Evolutionary conservation across 2,888 invertebrate species (phyloP).

Genomic region (Dasypogon diadema): DNA sequence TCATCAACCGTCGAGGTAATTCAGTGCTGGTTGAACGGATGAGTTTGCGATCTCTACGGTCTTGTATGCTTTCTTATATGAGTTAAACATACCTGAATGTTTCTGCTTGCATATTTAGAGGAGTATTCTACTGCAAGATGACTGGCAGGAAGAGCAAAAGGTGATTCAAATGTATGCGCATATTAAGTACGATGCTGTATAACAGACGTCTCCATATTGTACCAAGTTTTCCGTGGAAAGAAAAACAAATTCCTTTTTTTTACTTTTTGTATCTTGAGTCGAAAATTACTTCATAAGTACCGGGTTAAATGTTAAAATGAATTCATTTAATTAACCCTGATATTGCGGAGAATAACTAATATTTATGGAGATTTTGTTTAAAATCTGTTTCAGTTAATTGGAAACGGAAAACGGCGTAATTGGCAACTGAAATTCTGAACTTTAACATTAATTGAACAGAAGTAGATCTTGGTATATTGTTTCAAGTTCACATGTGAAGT

Average conservation of each 20-base stretch:
- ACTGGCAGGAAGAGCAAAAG: neutral
- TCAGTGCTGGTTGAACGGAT: neutral
- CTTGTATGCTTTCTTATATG: neutral
- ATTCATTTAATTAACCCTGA: no score
- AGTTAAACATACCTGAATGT: slow-evolving; percentile 7
- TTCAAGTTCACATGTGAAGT: no score
- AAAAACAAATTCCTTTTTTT: neutral
- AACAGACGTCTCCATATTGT: neutral
- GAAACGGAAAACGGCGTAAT: no score
- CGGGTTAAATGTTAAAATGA: neutral
- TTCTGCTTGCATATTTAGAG: neutral
- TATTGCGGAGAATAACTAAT: no score
- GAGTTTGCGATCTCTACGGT: slow-evolving; percentile 18
- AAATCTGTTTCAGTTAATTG: no score
- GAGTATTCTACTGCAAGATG: neutral
- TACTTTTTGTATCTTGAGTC: no score
- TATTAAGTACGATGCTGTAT: neutral
- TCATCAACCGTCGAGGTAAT: slow-evolving; percentile 15
- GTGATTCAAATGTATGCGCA: slow-evolving; percentile 11
- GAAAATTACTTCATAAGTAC: neutral
- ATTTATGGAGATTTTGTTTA: no score
- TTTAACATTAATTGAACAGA: no score
- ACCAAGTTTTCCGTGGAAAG: neutral
- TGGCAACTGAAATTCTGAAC: no score
- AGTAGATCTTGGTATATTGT: no score